A percentile compares a stretch with the other conserved stretches of the same genome.
Conservation (phyloP, 2,888 invertebrate species). For the Dryococelus australis region DNA sequence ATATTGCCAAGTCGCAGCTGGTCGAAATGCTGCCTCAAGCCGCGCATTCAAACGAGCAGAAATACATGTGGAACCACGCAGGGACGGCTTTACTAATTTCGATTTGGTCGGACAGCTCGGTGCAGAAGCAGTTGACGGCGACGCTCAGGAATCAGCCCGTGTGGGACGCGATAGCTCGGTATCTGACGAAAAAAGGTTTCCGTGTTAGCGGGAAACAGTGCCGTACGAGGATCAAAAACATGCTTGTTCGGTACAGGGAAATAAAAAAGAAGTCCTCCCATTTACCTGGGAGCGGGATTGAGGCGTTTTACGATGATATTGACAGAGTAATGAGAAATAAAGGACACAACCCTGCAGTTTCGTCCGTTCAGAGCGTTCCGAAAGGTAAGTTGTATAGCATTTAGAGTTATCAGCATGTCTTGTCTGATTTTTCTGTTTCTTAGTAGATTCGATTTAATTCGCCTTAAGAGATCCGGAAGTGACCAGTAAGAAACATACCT, state of each 20-base stretch:
- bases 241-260: constrained; percentile 57
- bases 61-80: constrained; percentile 58
- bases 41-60: constrained; percentile 45
- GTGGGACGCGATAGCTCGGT: constrained; percentile 57
- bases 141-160: constrained; percentile 55
- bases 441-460: too few species aligned
- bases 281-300: constrained; percentile 53
- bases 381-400: not conserved
- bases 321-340: constrained; percentile 54
- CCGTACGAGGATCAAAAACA: constrained; percentile 57
- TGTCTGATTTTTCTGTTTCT: too few species aligned
- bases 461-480: too few species aligned
- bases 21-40: not conserved
- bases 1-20: not conserved
- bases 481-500: too few species aligned
- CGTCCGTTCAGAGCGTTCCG: not conserved
- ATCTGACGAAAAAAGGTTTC: constrained; percentile 58
- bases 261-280: constrained; percentile 52
- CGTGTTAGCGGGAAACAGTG: constrained; percentile 56
- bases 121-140: constrained; percentile 56
- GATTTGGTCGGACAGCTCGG: constrained; percentile 57
- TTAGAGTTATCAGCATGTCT: too few species aligned
- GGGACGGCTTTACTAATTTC: constrained; percentile 57
- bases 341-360: not conserved
- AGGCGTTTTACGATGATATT: constrained; percentile 57